Base-by-base conservation (phyloP, 1,140 invertebrate genomes). In the Listronotus bonariensis region DNA sequence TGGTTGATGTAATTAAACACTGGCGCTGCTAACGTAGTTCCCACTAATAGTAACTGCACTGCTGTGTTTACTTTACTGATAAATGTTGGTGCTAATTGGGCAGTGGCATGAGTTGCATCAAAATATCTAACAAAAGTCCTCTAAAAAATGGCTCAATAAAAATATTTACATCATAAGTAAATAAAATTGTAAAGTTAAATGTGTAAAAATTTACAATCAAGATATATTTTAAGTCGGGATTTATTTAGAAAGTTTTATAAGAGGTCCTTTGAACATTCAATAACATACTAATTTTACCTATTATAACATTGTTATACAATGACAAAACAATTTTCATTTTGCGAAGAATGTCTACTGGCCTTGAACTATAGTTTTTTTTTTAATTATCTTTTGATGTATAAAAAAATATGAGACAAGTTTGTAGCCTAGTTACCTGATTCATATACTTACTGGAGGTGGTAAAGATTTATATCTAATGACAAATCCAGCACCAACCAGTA, bases 61-160 rank as follows among this genome's bases (percentile, higher is more conserved):
- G 84, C 88, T 34, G 96, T 98, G 79, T 98, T 98, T 0, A 96
- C 85, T 86, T 98, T 98, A 77, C 95, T 97, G 41, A 95, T 88
- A 54, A 89, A 84, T 11, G 95, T 97, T 8, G 96, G 96, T 6
- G 90, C 88, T 45, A 98, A 79, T 80, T 96, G 90, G n/a, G 91
- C 94, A 32, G 94, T 95, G 0, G 92, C 91, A 78, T 92, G 87
- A 41, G 91, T 90, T 12, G 91, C 87, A 81, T 98, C 93, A 80
- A 96, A 97, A 80, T 95, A 97, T 63, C 92, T 85, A 51, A 84
- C 85, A 26, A 97, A 77, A 0, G 95, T 97, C 84, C 87, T 89
- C 93, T 96, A 76, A 34, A 79, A 83, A 70, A 61, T 75, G 58
- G 18, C 32, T 8, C 34, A 36, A 36, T 36, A 36, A 4, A 36